These are phyloP conservation scores for Diorhabda sublineata DNA, from an alignment of 1,140 invertebrate species.

Conservation along the genomic window DNA sequence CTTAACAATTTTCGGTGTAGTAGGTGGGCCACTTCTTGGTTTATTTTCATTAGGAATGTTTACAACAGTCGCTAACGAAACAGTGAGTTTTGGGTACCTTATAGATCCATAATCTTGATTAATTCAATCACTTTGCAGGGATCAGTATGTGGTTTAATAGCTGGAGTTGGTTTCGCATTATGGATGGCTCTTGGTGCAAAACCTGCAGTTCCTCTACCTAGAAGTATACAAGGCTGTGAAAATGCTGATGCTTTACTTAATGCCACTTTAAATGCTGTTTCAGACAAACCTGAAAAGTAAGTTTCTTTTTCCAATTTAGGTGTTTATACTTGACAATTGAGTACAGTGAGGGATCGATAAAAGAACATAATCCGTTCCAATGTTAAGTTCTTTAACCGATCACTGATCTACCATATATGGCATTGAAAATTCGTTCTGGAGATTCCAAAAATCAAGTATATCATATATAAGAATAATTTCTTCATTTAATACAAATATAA, in stretches of 20 bases:
- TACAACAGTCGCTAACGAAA: conserved; percentile 58
- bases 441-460: too few species aligned
- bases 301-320: neutral
- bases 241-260: conserved; percentile 10
- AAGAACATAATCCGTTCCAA: too few species aligned
- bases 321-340: too few species aligned
- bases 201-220: conserved; percentile 60
- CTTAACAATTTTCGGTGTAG: conserved; percentile 73
- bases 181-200: conserved; percentile 86
- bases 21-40: conserved; percentile 74
- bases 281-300: conserved; percentile 2
- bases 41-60: conserved; percentile 79
- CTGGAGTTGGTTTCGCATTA: conserved; percentile 65
- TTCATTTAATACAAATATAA: too few species aligned
- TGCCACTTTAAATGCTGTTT: neutral
- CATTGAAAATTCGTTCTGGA: too few species aligned
- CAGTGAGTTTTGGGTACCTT: conserved; percentile 26
- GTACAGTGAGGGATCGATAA: too few species aligned
- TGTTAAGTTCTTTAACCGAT: too few species aligned
- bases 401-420: too few species aligned
- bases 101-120: neutral
- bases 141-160: conserved; percentile 60
- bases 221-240: conserved; percentile 57
- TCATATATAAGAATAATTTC: too few species aligned
- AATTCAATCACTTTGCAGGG: conserved; percentile 50